Evolutionary conservation across 30 jellyfish, hydroid and myxozoan species (phyloP), one percentile per base, ranked within the genome.

Genomic region (Nemopilema nomurai): DNA sequence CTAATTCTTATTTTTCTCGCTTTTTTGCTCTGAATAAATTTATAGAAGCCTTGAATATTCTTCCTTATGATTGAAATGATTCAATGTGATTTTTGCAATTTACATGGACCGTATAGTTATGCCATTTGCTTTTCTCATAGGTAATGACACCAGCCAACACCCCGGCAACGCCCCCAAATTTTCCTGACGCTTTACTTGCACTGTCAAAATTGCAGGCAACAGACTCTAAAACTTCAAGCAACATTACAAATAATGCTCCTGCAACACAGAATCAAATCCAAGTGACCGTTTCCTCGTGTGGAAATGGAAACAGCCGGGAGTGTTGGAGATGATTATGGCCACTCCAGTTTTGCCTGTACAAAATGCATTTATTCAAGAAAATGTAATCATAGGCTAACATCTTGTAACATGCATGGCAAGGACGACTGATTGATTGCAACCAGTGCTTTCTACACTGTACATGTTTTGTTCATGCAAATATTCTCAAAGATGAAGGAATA

Each of bases 101-200:
- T n/a, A n/a, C n/a, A n/a, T n/a, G n/a, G n/a, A n/a, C n/a, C n/a
- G n/a, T n/a, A n/a, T n/a, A n/a, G n/a, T n/a, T n/a, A n/a, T n/a
- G n/a, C n/a, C n/a, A n/a, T n/a, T n/a, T n/a, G n/a, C n/a, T n/a
- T n/a, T 50, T 18, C 53, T 73, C 76, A 22, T 50, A 94, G 99
- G 90, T 94, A 16, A 97, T 87, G 87, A 93, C 99, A 28, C 99
- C 99, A 33, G 85, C 97, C 18, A 94, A 94, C 66, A 94, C 99
- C 18, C 99, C 99, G 8, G 99, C 99, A 16, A 94, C 99, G 49
- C 99, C 99, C 1, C 99, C 99, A 49, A 94, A 94, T 71, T 94
- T 94, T 77, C 99, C 99, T 21, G 99, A 94, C 74, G 99, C 99
- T 49, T 77, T 94, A 41, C 91, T 94, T 24, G 99, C 99, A 6